Percentiles rank a stretch among this genome's conserved stretches.
These are phyloP conservation scores for Grammomys dolichurus DNA, from an alignment of 2,113 vertebrate genomes.

Conservation along the genomic window DNA sequence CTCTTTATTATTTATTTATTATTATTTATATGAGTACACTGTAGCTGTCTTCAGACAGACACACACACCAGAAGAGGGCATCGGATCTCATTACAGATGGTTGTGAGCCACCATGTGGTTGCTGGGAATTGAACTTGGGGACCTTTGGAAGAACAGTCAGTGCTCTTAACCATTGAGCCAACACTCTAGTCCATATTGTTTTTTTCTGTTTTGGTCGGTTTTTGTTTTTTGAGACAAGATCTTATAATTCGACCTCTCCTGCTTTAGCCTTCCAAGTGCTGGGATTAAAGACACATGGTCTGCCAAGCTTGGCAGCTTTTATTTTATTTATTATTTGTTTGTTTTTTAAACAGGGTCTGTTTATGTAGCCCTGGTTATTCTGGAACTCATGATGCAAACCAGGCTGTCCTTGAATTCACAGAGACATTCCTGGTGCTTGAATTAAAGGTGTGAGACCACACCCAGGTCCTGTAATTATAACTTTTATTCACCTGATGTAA, in stretches of 20 bases:
- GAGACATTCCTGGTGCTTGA: not conserved
- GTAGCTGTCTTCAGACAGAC: no score
- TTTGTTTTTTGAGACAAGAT: not conserved
- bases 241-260: not conserved
- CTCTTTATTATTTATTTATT: no score
- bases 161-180: no score
- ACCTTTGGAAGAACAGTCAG: no score
- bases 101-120: no score
- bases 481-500: no score
- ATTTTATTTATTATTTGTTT: not conserved
- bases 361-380: not conserved
- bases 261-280: not conserved
- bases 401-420: not conserved
- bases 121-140: no score
- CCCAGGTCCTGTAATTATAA: not conserved
- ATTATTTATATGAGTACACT: no score
- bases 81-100: no score
- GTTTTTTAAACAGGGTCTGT: not conserved
- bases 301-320: not conserved
- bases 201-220: no score
- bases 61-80: no score
- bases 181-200: no score
- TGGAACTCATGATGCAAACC: not conserved
- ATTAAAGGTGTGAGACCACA: not conserved
- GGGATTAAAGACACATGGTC: not conserved